phyloP scores from a whole-genome alignment of 2,797 vertebrate genomes.

The Etheostoma perlongum region DNA sequence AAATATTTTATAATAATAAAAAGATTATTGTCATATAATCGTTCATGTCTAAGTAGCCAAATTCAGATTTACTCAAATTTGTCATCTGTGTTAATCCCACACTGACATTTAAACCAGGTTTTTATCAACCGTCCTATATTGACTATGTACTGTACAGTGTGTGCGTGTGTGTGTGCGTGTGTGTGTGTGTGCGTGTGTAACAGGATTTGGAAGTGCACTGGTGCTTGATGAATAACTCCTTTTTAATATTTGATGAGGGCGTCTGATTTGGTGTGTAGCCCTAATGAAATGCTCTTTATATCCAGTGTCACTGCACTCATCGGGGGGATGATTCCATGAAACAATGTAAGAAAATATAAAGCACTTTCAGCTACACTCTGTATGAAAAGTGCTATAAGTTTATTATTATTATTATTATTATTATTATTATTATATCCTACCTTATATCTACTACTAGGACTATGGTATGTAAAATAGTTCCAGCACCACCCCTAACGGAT shows the following conservation, averaged over 20 bases:
- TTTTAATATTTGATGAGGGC: slow-evolving; percentile 45
- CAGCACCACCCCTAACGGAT: background rate
- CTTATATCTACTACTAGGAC: background rate
- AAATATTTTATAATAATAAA: background rate
- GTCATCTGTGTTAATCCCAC: background rate
- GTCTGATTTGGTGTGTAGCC: slow-evolving; percentile 12
- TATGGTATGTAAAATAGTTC: background rate
- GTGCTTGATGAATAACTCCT: slow-evolving; percentile 16
- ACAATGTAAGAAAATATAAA: background rate
- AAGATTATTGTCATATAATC: background rate
- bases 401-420: no score
- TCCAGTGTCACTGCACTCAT: slow-evolving; percentile 2
- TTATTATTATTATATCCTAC: background rate
- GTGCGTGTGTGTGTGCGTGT: background rate
- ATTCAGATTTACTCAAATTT: background rate
- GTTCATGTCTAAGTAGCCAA: background rate
- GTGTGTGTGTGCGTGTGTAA: background rate
- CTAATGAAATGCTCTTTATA: slow-evolving; percentile 34
- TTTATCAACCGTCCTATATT: slow-evolving; percentile 13
- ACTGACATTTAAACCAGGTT: slow-evolving; percentile 2
- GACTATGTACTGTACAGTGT: background rate
- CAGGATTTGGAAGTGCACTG: slow-evolving; percentile 31
- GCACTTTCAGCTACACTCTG: no score
- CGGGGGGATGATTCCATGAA: background rate
- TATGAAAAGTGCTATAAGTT: no score